phyloP scores from a whole-genome alignment of 2,113 vertebrate genomes.

The Microcebus lehilahytsara region DNA sequence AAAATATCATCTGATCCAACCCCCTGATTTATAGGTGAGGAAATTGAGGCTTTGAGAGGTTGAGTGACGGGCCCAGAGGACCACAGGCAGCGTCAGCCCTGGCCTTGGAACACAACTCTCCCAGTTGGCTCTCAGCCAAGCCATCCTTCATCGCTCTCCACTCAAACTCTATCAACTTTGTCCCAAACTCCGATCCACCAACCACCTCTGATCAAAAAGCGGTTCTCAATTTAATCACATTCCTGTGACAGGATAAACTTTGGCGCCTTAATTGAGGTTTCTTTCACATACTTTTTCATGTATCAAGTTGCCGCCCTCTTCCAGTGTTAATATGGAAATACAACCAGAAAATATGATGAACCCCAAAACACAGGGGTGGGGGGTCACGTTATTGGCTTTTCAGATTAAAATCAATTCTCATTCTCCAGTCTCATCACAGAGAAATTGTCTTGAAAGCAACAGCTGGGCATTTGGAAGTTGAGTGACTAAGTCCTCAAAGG shows the following conservation, averaged over 20 bases:
- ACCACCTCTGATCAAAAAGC: background rate
- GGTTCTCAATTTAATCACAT: background rate
- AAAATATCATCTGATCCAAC: background rate
- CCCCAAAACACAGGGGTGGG: background rate
- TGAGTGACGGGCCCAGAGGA: background rate
- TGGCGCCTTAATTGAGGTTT: background rate
- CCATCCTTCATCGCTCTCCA: background rate
- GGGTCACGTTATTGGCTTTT: background rate
- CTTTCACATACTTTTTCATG: background rate
- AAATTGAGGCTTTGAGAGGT: background rate
- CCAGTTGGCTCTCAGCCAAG: background rate
- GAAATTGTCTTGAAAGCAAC: background rate
- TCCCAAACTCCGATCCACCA: background rate
- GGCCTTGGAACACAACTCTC: fast-evolving
- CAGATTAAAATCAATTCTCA: background rate
- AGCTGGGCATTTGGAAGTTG: background rate
- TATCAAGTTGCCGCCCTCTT: background rate
- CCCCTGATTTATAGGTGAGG: background rate
- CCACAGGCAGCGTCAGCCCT: background rate
- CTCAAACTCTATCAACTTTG: too few species aligned
- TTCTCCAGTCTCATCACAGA: background rate
- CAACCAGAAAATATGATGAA: background rate
- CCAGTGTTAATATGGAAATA: background rate
- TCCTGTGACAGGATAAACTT: background rate
- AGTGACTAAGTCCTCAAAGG: background rate